Evolutionary conservation across 2,797 vertebrate species (phyloP).

Genomic region (Sebastes oblongus): DNA sequence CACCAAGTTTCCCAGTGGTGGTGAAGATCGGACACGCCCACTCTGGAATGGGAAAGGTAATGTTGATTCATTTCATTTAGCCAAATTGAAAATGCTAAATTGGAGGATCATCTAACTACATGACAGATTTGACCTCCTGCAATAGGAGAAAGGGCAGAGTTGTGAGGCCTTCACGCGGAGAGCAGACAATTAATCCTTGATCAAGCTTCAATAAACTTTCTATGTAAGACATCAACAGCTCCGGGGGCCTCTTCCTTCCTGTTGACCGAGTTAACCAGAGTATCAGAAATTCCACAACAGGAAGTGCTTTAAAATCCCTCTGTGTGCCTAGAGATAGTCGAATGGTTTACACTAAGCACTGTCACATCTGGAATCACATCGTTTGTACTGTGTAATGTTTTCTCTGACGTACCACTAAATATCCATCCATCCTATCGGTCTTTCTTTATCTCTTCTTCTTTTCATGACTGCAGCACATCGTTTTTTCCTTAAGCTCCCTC

Average conservation of each 20-base stretch:
- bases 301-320: background rate
- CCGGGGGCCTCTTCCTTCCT: too few species aligned
- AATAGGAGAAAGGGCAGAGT: too few species aligned
- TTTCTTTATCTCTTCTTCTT: background rate
- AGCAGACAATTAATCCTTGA: too few species aligned
- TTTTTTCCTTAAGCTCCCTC: background rate
- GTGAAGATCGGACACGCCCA: slow-evolving; percentile 99
- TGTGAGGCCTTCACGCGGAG: too few species aligned
- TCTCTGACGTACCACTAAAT: background rate
- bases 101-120: background rate
- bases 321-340: background rate
- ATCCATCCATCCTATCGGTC: background rate
- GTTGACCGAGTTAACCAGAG: too few species aligned
- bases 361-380: background rate
- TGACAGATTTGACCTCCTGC: background rate
- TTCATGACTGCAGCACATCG: background rate
- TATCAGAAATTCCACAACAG: too few species aligned
- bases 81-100: background rate
- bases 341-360: background rate
- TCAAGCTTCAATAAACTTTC: too few species aligned
- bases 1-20: slow-evolving; percentile 95
- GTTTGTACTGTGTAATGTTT: background rate
- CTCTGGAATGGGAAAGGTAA: slow-evolving; percentile 99
- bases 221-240: too few species aligned
- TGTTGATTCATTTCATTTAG: background rate